phyloP scores from a whole-genome alignment of 2,113 vertebrate species.

The Entomyzon cyanotis region DNA sequence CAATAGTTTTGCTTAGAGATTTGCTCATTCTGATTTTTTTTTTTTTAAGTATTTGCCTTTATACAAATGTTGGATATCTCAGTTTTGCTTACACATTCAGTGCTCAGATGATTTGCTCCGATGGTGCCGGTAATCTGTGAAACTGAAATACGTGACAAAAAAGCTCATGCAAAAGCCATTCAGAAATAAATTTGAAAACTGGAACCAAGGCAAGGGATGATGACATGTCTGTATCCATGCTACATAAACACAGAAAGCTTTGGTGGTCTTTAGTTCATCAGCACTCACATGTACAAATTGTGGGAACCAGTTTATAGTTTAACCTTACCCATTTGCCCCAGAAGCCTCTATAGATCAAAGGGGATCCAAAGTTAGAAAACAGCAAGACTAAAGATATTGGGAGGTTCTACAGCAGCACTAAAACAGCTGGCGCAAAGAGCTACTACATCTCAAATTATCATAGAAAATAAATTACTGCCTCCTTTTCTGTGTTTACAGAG shows the following conservation, averaged over 20 bases:
- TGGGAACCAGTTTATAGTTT: background rate
- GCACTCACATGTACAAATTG: background rate
- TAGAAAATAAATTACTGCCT: background rate
- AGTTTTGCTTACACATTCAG: conserved; percentile 32
- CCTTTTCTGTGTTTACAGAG: background rate
- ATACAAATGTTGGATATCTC: conserved; percentile 19
- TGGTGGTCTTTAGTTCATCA: background rate
- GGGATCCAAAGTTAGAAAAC: background rate
- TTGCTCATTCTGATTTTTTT: background rate
- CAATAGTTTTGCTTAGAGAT: background rate
- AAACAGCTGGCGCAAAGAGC: background rate
- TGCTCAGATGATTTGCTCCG: background rate
- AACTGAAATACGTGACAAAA: conserved; percentile 10
- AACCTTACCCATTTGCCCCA: background rate
- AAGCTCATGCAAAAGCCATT: conserved; percentile 2
- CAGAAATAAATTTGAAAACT: background rate
- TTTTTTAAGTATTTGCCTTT: background rate
- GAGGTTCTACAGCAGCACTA: background rate
- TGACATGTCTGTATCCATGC: background rate
- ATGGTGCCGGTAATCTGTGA: background rate
- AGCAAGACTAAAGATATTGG: background rate
- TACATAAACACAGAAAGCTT: background rate
- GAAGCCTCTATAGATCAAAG: background rate
- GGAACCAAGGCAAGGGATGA: background rate
- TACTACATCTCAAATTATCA: background rate